Base-by-base conservation (phyloP, 2,113 vertebrate species). In the Abramis brama region DNA sequence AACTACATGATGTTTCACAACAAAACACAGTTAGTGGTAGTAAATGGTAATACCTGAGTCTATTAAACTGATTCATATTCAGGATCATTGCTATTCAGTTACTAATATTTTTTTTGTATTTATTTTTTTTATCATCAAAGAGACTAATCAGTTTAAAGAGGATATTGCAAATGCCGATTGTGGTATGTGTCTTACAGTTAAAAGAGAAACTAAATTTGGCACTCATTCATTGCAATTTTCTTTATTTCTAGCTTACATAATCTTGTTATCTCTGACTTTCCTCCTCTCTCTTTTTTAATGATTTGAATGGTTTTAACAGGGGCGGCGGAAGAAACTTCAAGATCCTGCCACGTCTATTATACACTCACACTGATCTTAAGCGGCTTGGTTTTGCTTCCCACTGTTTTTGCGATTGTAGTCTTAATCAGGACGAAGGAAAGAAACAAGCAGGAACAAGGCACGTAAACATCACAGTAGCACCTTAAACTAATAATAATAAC, bases 291-390 rank as follows among this genome's bases (percentile, higher is more conserved):
- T 39, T 6, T 36, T 57, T n/a, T 57, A 36, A 15, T 36, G 15
- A 82, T 33, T 23, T 25, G 5, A 64, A 36, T 23, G n/a, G 19
- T 55, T 73, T 25, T 30, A 52, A n/a, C 23, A 57, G 39, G 25
- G 1, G 11, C 9, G 17, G 19, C 6, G 2, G 23, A n/a, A 57
- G 27, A 73, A 17, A n/a, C 6, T 3, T 13, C 2, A 6, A n/a
- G 62, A 73, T 7, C 19, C 70, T 50, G 70, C 3, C 2, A 43
- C 3, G 1, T 83, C 11, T 73, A 39, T 19, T 73, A 27, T 25
- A 83, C 47, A 39, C 66, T 83, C 30, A 83, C 47, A 43, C 82
- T 83, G 47, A 33, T 73, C 66, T 59, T 57, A 13, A 83, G 68
- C 5, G 30, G 11, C 68, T 73, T 83, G 27, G 8, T 73, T 73